Conservation (phyloP, 2,113 vertebrate species). For the Microcebus griseorufus region DNA sequence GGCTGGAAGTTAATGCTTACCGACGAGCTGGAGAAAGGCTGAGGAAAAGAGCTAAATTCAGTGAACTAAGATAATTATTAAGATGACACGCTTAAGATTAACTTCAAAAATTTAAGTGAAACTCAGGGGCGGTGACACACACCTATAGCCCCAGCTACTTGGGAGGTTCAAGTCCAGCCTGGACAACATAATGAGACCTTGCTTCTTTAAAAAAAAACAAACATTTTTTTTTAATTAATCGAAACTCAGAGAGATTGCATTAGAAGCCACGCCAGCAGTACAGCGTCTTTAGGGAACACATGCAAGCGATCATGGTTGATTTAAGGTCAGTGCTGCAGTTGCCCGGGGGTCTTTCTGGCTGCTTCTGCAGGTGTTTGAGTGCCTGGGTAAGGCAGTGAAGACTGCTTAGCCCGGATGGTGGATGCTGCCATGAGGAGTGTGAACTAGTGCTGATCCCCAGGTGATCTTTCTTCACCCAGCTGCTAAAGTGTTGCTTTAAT, state of each 20-base stretch:
- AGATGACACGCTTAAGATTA: neutral
- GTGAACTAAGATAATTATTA: neutral
- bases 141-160: neutral
- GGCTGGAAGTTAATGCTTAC: neutral
- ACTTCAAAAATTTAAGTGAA: neutral
- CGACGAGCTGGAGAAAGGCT: neutral
- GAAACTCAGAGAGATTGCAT: neutral
- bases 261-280: neutral
- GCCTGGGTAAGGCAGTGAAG: fast-evolving
- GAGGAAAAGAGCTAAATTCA: neutral
- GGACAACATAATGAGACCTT: neutral
- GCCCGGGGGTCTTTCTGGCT: fast-evolving
- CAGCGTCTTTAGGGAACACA: neutral
- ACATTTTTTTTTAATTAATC: no score
- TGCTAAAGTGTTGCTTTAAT: neutral
- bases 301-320: fast-evolving
- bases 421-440: neutral
- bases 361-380: neutral
- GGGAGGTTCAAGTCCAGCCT: neutral
- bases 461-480: neutral
- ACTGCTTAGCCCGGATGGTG: no score
- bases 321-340: neutral
- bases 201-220: neutral
- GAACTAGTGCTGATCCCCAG: fast-evolving
- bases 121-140: neutral